Evolutionary conservation across 2,888 invertebrate genomes (phyloP).

Genomic region (Syrphus vitripennis): DNA sequence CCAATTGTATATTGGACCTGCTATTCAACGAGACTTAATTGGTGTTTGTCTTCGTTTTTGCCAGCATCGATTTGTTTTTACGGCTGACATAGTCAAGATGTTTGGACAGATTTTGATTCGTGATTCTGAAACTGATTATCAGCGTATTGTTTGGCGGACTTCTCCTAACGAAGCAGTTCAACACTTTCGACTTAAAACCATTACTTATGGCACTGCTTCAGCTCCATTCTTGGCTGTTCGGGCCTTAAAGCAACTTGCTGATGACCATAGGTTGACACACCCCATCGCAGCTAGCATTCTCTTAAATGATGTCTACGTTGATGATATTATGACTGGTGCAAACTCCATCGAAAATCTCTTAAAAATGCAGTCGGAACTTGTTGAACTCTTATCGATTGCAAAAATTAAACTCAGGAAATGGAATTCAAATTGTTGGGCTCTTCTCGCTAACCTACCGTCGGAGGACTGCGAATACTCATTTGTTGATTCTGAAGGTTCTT

Average conservation of each 20-base stretch:
- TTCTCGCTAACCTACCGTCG: not conserved
- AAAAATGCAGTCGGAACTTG: constrained; percentile 1
- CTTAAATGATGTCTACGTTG: not conserved
- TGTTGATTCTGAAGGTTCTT: not conserved
- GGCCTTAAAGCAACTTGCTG: constrained; percentile 13
- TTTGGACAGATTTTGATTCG: constrained; percentile 31
- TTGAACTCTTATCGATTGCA: not conserved
- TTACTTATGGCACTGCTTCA: constrained; percentile 26
- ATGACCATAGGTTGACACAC: not conserved
- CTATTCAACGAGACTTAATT: constrained; percentile 24
- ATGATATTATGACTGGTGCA: too few relatives aligned
- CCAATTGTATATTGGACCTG: not conserved
- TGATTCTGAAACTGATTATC: not conserved
- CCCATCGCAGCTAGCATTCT: not conserved
- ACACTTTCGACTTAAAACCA: constrained; percentile 15
- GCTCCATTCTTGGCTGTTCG: constrained; percentile 22
- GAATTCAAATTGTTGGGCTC: constrained; percentile 30
- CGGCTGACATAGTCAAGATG: constrained; percentile 36
- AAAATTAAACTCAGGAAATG: constrained; percentile 11
- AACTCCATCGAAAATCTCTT: not conserved
- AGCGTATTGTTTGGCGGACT: constrained; percentile 32
- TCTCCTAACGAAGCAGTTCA: not conserved
- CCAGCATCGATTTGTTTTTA: constrained; percentile 33
- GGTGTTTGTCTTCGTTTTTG: constrained; percentile 30
- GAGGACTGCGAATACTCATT: constrained; percentile 18